Percentiles rank a stretch among this genome's conserved stretches.
These are phyloP conservation scores for Batillaria attramentaria DNA, from an alignment of 1,140 invertebrate species.

Conservation along the genomic window DNA sequence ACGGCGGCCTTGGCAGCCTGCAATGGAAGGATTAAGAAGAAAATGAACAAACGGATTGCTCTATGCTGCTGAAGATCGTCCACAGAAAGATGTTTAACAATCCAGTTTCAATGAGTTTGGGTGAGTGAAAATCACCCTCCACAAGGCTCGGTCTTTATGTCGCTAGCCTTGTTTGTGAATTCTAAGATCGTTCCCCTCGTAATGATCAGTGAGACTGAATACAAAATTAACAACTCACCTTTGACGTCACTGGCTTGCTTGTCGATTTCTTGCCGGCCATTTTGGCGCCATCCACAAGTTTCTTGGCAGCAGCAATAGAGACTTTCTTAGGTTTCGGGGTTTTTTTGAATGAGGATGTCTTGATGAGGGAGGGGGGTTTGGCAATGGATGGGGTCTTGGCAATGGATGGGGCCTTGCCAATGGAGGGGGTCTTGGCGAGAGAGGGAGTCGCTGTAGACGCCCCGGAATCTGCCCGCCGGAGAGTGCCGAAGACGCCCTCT, in stretches of 20 bases:
- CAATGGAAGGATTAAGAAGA: no score
- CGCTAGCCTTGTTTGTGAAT: no score
- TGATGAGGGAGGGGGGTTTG: neutral
- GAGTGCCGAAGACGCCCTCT: conserved; percentile 33
- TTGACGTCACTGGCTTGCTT: neutral
- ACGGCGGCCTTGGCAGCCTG: no score
- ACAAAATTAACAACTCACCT: no score
- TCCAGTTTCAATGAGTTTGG: no score
- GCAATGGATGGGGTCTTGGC: neutral
- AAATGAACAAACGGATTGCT: no score
- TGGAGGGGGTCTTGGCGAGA: neutral
- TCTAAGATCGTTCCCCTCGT: no score
- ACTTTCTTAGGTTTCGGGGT: neutral
- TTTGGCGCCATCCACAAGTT: conserved; percentile 6
- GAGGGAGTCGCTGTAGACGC: neutral
- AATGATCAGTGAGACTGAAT: no score
- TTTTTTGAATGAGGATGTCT: neutral
- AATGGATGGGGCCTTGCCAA: neutral
- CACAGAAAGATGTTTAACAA: no score
- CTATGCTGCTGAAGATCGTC: no score
- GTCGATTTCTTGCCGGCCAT: neutral
- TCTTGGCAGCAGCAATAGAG: neutral
- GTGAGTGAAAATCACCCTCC: no score
- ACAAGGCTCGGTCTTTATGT: no score
- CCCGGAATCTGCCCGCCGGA: conserved; percentile 39